Evolutionary conservation across 1,140 invertebrate genomes (phyloP).

Genomic region (Zophobas atratus): DNA sequence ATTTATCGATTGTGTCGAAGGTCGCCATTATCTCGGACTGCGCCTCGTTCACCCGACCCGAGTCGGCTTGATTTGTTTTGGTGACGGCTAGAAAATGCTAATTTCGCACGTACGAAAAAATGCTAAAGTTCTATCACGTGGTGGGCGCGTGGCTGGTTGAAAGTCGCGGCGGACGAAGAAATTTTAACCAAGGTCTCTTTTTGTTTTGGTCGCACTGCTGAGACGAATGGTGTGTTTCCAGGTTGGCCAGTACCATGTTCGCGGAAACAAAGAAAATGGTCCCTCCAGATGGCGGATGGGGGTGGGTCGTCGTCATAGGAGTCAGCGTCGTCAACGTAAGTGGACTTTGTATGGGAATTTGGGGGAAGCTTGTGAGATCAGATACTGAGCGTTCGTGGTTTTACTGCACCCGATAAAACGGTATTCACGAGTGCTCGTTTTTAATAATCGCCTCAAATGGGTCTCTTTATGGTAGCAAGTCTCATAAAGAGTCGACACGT

Average conservation of each 20-base stretch:
- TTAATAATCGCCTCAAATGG: too few species aligned
- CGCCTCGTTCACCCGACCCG: not conserved
- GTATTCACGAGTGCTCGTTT: too few species aligned
- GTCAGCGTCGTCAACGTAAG: slow-evolving; percentile 85
- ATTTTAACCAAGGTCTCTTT: not conserved
- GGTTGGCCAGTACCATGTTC: slow-evolving; percentile 61
- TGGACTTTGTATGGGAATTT: slow-evolving; percentile 52
- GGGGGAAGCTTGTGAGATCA: not conserved
- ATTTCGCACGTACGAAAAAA: not conserved
- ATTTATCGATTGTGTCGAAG: slow-evolving; percentile 13
- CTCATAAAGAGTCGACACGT: too few species aligned
- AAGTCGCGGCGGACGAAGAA: too few species aligned
- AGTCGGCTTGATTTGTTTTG: slow-evolving; percentile 27
- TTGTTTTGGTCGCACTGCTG: slow-evolving; percentile 19
- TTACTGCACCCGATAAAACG: too few species aligned
- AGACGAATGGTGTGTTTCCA: slow-evolving; percentile 13
- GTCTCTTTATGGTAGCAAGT: too few species aligned
- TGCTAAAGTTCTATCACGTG: not conserved
- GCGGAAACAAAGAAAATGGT: slow-evolving; percentile 71
- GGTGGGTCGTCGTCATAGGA: slow-evolving; percentile 85
- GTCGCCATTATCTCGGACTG: not conserved
- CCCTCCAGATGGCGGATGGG: slow-evolving; percentile 84
- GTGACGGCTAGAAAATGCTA: not conserved
- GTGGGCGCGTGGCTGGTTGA: too few species aligned
- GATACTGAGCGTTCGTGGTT: not conserved